A percentile compares a stretch with the other conserved stretches of the same genome.
phyloP scores from a whole-genome alignment of 2,888 invertebrate genomes.

The Nysson spinosus region DNA sequence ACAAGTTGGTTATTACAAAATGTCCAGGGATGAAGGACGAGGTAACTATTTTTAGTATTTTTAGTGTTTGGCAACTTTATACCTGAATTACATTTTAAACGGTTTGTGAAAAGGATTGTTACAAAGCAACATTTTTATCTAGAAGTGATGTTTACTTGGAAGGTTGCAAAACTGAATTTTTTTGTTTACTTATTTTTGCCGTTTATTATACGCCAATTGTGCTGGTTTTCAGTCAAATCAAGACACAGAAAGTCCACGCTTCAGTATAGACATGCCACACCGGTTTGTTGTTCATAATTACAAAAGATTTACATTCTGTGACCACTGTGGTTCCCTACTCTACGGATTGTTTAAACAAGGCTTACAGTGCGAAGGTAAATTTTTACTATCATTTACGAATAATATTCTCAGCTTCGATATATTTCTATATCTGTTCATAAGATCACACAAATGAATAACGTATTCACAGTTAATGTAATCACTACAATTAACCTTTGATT shows the following conservation, averaged over 20 bases:
- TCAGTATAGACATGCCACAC: slow-evolving; percentile 99
- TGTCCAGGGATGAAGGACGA: slow-evolving; percentile 98
- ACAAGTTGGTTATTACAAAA: slow-evolving; percentile 97
- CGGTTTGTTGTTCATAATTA: slow-evolving; percentile 97
- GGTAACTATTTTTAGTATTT: slow-evolving; percentile 78
- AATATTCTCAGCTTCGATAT: no score
- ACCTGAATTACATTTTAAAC: no score
- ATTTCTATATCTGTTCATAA: no score
- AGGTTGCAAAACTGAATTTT: not conserved
- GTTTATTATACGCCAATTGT: slow-evolving; percentile 13
- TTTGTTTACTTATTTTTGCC: slow-evolving; percentile 12
- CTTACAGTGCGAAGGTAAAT: slow-evolving; percentile 92
- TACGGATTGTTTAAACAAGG: slow-evolving; percentile 98
- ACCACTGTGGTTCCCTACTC: slow-evolving; percentile 98
- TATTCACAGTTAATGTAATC: no score
- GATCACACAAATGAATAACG: no score
- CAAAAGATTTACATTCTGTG: slow-evolving; percentile 99
- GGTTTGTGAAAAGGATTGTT: not conserved
- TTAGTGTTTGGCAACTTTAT: not conserved
- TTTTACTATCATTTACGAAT: no score
- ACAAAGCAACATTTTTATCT: not conserved
- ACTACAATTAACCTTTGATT: not conserved
- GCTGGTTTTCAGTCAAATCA: slow-evolving; percentile 78
- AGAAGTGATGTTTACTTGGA: not conserved
- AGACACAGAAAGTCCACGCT: slow-evolving; percentile 86